phyloP scores from a whole-genome alignment of 2,113 vertebrate species.

The Gobiocypris rarus region DNA sequence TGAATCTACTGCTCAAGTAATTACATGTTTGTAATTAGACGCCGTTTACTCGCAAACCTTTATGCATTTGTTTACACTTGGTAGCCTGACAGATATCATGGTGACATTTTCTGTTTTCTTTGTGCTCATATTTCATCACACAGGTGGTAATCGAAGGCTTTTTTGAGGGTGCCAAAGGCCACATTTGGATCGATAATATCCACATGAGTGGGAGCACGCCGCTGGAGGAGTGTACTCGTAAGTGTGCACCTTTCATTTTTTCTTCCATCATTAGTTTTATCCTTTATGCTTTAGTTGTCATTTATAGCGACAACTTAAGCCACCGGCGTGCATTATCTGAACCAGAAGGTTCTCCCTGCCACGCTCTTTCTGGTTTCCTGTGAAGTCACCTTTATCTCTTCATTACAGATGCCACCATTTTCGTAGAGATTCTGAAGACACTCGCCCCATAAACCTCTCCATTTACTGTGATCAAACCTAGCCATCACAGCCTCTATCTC shows the following conservation, averaged over 20 bases:
- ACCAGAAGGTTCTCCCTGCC: slow-evolving; percentile 17
- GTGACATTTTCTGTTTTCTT: not conserved
- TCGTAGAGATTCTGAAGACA: not conserved
- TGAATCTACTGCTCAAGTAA: not conserved
- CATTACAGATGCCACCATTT: slow-evolving; percentile 8
- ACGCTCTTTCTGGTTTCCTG: slow-evolving; percentile 17
- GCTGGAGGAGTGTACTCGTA: slow-evolving; percentile 92
- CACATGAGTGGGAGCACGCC: slow-evolving; percentile 85
- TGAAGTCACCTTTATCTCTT: slow-evolving; percentile 24
- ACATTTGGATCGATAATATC: slow-evolving; percentile 93
- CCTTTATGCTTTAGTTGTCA: not conserved
- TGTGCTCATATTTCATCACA: not conserved
- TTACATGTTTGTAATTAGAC: not conserved
- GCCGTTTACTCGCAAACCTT: not conserved
- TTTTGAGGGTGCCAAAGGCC: slow-evolving; percentile 83
- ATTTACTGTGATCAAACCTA: slow-evolving; percentile 22
- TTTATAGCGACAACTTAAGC: not conserved
- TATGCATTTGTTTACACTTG: not conserved
- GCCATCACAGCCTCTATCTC: slow-evolving; percentile 29
- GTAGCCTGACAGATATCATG: not conserved
- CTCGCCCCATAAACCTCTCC: slow-evolving; percentile 8
- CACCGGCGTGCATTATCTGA: not conserved
- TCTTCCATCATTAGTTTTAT: not conserved
- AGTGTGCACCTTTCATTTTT: slow-evolving; percentile 59
- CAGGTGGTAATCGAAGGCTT: slow-evolving; percentile 94